Evolutionary conservation across 2,113 vertebrate species (phyloP), one percentile per base, ranked within the genome.

Genomic region (Taxidea taxus): DNA sequence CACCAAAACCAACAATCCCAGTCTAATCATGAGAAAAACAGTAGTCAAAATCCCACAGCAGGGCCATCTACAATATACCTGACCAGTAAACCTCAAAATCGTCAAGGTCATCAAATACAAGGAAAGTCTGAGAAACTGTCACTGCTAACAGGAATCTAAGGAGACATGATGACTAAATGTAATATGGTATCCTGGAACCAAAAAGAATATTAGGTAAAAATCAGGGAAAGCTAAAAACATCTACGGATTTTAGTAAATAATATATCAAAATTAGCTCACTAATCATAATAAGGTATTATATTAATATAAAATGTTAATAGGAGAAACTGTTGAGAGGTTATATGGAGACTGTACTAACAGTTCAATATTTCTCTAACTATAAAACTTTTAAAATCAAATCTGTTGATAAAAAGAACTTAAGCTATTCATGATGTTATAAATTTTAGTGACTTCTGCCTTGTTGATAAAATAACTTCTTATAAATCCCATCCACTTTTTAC

Each of bases 251-350:
- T 42, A 68, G 27, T 54, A 93, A 82, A 86, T n/a, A 60, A 82
- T 60, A 13, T 31, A 81, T 62, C 49, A 81, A 49, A 14, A 75
- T 15, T 62, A 37, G 27, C 34, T 68, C 42, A 87, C 49, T 87
- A 44, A 44, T 77, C 77, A 1, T 77, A 75, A 94, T 3, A 90
- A 39, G 15, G 9, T 34, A 58, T 88, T 47, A 94, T 3, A 49
- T 25, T 56, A 94, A 83, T n/a, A 2, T 62, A 87, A 93, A 96
- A 87, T 87, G 31, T 87, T 94, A 92, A 84, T 11, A 91, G 23
- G 23, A 37, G 13, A 77, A 93, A 90, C 6, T 85, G 4, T 58
- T 82, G 9, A 6, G 10, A 10, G 1, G 16, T 64, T 58, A 20
- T 78, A 72, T 64, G 56, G 42, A 39, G 92, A 94, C 42, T 84